These are phyloP conservation scores for Caerostris darwini DNA, from an alignment of 1,140 invertebrate genomes.

Conservation along the genomic window DNA sequence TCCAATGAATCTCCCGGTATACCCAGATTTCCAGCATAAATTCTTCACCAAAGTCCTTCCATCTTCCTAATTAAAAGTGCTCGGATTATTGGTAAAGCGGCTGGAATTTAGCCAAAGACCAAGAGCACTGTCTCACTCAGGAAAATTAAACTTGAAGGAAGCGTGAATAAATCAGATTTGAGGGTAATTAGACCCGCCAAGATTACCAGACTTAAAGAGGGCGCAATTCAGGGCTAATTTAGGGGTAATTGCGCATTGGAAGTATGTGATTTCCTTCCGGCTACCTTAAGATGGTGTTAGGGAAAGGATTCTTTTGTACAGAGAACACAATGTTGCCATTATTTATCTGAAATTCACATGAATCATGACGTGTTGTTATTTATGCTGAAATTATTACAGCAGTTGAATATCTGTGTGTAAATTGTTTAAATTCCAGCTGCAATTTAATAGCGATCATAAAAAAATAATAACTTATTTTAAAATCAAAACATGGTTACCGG, in stretches of 20 bases:
- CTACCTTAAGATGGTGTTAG: background rate
- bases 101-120: background rate
- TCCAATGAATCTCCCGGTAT: no score
- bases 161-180: conserved; percentile 24
- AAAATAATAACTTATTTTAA: no score
- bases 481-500: no score
- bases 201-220: conserved; percentile 22
- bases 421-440: no score
- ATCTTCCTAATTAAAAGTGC: background rate
- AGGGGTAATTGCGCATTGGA: background rate
- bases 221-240: conserved; percentile 10
- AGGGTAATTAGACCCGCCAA: background rate
- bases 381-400: no score
- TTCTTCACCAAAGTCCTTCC: background rate
- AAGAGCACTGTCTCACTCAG: conserved; percentile 3
- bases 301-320: no score
- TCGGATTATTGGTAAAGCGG: background rate
- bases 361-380: no score
- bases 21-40: background rate
- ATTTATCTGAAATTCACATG: no score
- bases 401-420: no score
- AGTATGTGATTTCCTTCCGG: background rate
- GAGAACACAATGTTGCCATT: no score
- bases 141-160: background rate
- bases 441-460: no score